Base-by-base conservation (phyloP, 2,797 vertebrate species). In the Bovichtus variegatus region DNA sequence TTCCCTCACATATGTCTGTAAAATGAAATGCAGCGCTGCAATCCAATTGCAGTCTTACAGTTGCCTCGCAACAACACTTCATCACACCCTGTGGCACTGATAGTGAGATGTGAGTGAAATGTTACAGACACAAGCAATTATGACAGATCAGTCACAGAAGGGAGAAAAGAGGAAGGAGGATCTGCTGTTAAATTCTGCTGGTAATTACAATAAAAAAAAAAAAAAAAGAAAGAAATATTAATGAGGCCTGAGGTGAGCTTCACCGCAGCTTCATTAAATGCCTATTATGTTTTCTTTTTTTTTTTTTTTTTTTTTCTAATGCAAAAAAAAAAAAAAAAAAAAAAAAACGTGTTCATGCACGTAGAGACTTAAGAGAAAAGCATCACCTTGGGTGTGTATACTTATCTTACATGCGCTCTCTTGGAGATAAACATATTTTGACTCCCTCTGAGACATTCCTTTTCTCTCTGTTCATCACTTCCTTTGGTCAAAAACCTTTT, bases 71-170 rank as follows among this genome's bases (percentile, higher is more conserved):
- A 86, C 83, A 78, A 81, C 82, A 80, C 81, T 80, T 82, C 76
- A 77, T 91, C 73, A 49, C 82, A 81, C 70, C 70, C 80, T 68
- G 69, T 68, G 72, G 74, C 68, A 29, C 74, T 25, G 80, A 88
- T 79, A 75, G 82, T 77, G 83, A 84, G 84, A 92, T 90, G 83
- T 83, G 69, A 90, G 88, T 89, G 78, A 83, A 89, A 84, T 84
- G 85, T 80, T 86, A 80, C 77, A 88, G 88, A 90, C 88, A 73
- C 69, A 70, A 81, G 76, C 82, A 91, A 89, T 92, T 91, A 91
- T 89, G 89, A 88, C 82, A 81, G 88, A 91, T 92, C 84, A 87
- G 81, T 91, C 88, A 87, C 85, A 84, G 82, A 71, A 27, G 63
- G 71, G 27, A 67, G 54, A 64, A 73, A 69, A 62, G 57, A 77